Evolutionary conservation across 1,140 invertebrate genomes (phyloP), one percentile per base, ranked within the genome.

Genomic region (Maconellicoccus hirsutus): DNA sequence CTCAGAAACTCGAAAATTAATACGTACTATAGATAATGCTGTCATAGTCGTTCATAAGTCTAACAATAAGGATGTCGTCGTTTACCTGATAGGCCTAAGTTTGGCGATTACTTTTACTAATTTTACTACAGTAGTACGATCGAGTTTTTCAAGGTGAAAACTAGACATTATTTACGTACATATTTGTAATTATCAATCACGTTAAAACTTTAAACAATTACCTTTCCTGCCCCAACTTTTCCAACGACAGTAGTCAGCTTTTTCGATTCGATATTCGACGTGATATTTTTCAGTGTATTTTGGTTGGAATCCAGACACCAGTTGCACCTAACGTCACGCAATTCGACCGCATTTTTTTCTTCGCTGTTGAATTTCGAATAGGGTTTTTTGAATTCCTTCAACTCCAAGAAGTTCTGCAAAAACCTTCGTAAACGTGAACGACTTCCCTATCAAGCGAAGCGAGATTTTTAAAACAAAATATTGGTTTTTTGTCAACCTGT

Each of bases 261-360:
- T 66, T 87, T 87, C 21, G 85, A 82, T 72, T 82, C 83, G 8
- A 89, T 83, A 0, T 80, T 81, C 12, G 92, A 79, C 26, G 80
- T 86, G 0, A 92, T 77, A 71, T 90, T 83, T 2, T 80, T 83
- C 8, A 90, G 79, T 0, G 86, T 86, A 73, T 86, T 82, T 21
- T 85, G 29, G 23, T 16, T 71, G 6, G 70, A 52, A 1, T 59
- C 7, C 25, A 59, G 4, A 23, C 23, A 22, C 70, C 70, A 71
- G 10, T 26, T 71, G 1, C 29, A 29, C n/a, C 29, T 71, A 1
- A 59, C 70, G 25, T 71, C 22, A 0, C 19, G 39, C 14, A 71
- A 26, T 25, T 26, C 22, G 25, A 66, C 16, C 2, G 61, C 61
- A 23, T 26, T 25, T 23, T 66, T 16, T 10, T 66, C 61, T 23